These are phyloP conservation scores for Ferrisia virgata DNA, from an alignment of 2,888 invertebrate species.

Conservation along the genomic window DNA sequence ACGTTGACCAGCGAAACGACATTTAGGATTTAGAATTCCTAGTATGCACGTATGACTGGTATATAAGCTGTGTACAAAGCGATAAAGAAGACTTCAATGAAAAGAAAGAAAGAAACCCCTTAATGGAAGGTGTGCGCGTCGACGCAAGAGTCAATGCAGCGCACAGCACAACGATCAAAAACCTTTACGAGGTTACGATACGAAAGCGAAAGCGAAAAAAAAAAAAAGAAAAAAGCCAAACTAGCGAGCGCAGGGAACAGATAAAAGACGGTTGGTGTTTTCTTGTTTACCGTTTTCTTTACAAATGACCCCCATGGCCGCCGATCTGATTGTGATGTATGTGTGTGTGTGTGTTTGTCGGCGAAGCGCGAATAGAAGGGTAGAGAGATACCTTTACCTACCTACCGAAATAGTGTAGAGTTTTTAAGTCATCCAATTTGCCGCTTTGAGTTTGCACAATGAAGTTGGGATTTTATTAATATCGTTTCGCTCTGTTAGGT, in stretches of 20 bases:
- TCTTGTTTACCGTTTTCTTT: slow-evolving; percentile 40
- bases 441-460: slow-evolving; percentile 41
- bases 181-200: not conserved
- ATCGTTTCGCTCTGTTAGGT: slow-evolving; percentile 21
- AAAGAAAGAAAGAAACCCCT: not conserved
- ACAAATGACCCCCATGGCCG: slow-evolving; percentile 39
- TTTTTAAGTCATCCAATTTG: slow-evolving; percentile 39
- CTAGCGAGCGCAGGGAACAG: not conserved
- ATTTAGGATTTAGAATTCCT: not conserved
- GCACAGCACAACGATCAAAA: too few species aligned
- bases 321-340: slow-evolving; percentile 29
- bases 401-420: too few species aligned
- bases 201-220: not conserved
- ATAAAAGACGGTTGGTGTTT: slow-evolving; percentile 27
- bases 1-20: not conserved
- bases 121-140: slow-evolving; percentile 5
- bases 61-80: too few species aligned
- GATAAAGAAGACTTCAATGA: slow-evolving; percentile 2
- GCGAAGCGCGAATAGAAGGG: not conserved
- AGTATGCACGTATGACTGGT: too few species aligned
- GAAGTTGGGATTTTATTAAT: slow-evolving; percentile 31
- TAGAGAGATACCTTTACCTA: not conserved
- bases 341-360: slow-evolving; percentile 31
- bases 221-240: not conserved
- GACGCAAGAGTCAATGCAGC: not conserved